Conservation (phyloP, 1,140 invertebrate genomes). For the Rhynchophorus ferrugineus region DNA sequence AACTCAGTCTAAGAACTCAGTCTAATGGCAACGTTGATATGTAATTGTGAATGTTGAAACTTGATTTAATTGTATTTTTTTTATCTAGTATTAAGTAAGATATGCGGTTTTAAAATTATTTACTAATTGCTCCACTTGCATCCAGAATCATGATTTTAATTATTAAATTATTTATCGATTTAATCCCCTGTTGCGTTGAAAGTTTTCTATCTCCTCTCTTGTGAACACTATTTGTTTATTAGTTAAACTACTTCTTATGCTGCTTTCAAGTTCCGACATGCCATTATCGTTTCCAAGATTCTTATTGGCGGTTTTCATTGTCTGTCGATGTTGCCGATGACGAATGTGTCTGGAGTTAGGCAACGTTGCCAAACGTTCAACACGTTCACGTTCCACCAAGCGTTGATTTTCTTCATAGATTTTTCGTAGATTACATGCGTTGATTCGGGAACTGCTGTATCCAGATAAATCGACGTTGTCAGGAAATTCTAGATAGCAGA, state of each 20-base stretch:
- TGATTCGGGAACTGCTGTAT: slow-evolving; percentile 18
- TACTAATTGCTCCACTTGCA: too few species aligned
- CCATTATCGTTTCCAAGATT: not conserved
- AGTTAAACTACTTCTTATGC: slow-evolving; percentile 8
- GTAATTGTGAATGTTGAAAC: too few species aligned
- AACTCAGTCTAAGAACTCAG: too few species aligned
- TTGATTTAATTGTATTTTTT: too few species aligned
- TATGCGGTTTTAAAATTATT: too few species aligned
- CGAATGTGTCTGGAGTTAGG: slow-evolving; percentile 26
- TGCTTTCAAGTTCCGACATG: slow-evolving; percentile 12
- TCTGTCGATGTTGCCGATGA: slow-evolving; percentile 28
- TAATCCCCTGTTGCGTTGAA: not conserved
- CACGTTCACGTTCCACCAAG: slow-evolving; percentile 21
- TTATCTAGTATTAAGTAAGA: too few species aligned
- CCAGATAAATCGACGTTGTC: slow-evolving; percentile 20
- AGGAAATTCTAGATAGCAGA: slow-evolving; percentile 34
- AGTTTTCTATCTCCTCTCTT: slow-evolving; percentile 12
- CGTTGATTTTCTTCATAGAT: slow-evolving; percentile 27
- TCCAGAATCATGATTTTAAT: too few species aligned
- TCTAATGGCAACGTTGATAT: too few species aligned
- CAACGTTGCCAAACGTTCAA: slow-evolving; percentile 28
- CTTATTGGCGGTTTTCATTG: slow-evolving; percentile 7
- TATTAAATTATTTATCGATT: slow-evolving; percentile 9
- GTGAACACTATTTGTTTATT: slow-evolving; percentile 15
- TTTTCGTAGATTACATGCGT: slow-evolving; percentile 31